A percentile compares a stretch with the other conserved stretches of the same genome.
Evolutionary conservation across 2,888 invertebrate species (phyloP).

Genomic region (Aleiodes alternator): DNA sequence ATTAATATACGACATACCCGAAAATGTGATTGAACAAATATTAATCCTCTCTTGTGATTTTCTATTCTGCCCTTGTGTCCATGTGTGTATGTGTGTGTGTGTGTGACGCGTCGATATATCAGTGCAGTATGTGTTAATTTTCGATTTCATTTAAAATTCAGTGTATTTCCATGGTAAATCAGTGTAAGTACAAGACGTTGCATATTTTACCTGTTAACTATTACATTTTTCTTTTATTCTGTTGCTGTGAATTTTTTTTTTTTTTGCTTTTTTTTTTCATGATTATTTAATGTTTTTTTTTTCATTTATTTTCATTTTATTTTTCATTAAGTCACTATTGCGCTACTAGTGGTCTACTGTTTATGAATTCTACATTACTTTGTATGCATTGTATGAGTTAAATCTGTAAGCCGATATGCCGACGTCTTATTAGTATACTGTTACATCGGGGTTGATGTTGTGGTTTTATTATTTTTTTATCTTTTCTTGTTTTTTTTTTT

Average conservation of each 20-base stretch:
- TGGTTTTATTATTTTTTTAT: neutral
- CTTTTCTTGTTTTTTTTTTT: neutral
- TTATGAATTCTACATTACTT: slow-evolving; percentile 73
- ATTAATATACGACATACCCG: slow-evolving; percentile 6
- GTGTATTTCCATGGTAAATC: slow-evolving; percentile 56
- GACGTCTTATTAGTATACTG: slow-evolving; percentile 46
- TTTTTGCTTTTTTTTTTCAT: slow-evolving; percentile 48
- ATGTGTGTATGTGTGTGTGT: no score
- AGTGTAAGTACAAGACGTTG: slow-evolving; percentile 42
- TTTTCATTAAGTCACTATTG: slow-evolving; percentile 69
- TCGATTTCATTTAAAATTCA: neutral
- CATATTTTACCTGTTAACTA: slow-evolving; percentile 26
- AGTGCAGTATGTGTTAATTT: slow-evolving; percentile 46
- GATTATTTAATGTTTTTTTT: slow-evolving; percentile 56
- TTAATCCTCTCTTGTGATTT: slow-evolving; percentile 30
- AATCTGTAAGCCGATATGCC: slow-evolving; percentile 57
- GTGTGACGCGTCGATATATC: slow-evolving; percentile 40
- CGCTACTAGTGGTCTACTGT: slow-evolving; percentile 73
- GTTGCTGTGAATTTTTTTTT: slow-evolving; percentile 54
- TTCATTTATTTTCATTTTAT: slow-evolving; percentile 53
- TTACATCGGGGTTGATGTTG: slow-evolving; percentile 14
- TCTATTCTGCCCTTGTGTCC: slow-evolving; percentile 24
- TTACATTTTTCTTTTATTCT: slow-evolving; percentile 59
- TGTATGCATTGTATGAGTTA: slow-evolving; percentile 70
- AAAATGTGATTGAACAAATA: slow-evolving; percentile 8